Evolutionary conservation across 2,888 invertebrate species (phyloP), one percentile per base, ranked within the genome.

Genomic region (Colletes collaris): DNA sequence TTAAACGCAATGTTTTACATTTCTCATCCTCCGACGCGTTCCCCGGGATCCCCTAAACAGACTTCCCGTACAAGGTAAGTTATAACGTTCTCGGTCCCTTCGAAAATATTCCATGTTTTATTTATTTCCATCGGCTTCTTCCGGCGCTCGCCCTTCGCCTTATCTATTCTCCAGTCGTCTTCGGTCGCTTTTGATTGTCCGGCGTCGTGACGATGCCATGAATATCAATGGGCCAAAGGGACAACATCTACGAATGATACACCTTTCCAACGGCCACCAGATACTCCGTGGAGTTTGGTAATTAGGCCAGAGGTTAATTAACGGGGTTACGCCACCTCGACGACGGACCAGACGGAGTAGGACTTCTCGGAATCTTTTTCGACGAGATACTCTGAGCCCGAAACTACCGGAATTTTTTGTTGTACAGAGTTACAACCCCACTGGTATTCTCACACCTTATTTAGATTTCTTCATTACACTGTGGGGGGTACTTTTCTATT

Each of bases 41-140:
- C n/a, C 58, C 46, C 37, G 27, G 27, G 46, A 52, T 58, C 70
- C 62, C 53, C 46, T 46, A 65, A 69, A 67, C 55, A 68, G 55
- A 11, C 56, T 7, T 13, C 53, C 76, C 53, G 16, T 70, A 27
- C 60, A 44, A 46, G 35, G 11, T 49, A 52, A 35, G 8, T 68
- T 62, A 52, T 58, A 65, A 16, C 64, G 67, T 50, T 44, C 27
- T 44, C 27, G 16, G 76, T 68, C 71, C 68, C 72, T 67, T 81
- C 78, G 77, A 75, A 60, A 66, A 56, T 69, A 19, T 63, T 66
- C 67, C 64, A 82, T 82, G 81, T 82, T 77, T 82, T 76, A 82
- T 83, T 83, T 82, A 76, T 83, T 59, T 62, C 50, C 73, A n/a
- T 46, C 13, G 11, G 44, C 50, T 16, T 44, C 50, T 69, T 63